A percentile compares a stretch with the other conserved stretches of the same genome.
Conservation (phyloP, 2,113 vertebrate genomes). For the Gymnogyps californianus region DNA sequence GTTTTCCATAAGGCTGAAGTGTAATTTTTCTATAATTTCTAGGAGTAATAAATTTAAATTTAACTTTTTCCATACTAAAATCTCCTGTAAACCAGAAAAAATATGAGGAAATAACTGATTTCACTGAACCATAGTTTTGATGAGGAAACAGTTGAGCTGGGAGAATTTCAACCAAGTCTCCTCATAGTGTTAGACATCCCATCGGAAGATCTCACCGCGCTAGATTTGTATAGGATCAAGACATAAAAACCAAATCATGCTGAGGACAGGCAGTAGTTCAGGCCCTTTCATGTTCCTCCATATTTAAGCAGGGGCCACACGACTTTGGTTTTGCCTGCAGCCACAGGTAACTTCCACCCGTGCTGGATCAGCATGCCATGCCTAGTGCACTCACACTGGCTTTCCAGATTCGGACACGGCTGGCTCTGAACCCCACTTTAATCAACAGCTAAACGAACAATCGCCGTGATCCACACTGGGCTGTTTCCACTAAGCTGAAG, state of each 20-base stretch:
- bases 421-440: not conserved
- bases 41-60: not conserved
- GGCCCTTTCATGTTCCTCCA: not conserved
- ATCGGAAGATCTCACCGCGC: fast-evolving
- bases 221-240: not conserved
- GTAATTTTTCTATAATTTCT: not conserved
- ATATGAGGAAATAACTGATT: not conserved
- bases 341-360: not conserved
- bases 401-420: fast-evolving
- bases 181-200: fast-evolving
- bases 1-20: not conserved
- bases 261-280: not conserved
- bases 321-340: not conserved
- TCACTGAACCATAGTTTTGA: not conserved
- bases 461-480: fast-evolving
- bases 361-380: not conserved
- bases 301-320: not conserved
- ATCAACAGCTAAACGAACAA: not conserved
- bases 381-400: fast-evolving
- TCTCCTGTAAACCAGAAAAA: not conserved
- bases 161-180: not conserved
- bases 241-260: not conserved
- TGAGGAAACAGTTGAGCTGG: not conserved
- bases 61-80: not conserved
- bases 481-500: not conserved